phyloP scores from a whole-genome alignment of 2,888 invertebrate genomes.

The Reticulitermes lucifugus region DNA sequence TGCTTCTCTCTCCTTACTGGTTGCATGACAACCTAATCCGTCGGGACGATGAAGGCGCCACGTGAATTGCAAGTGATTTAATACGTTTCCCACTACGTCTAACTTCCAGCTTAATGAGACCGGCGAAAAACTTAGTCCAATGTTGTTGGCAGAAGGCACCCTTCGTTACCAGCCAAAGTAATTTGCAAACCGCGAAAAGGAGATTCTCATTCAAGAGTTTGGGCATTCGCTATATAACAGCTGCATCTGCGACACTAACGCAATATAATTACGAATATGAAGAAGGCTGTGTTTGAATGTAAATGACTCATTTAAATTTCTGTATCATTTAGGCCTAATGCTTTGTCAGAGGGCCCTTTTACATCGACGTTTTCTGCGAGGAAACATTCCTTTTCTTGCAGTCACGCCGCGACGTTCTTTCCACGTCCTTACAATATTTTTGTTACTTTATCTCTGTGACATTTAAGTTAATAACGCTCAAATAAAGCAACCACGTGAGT shows the following conservation, averaged over 20 bases:
- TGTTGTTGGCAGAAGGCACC: no score
- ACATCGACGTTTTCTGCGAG: neutral
- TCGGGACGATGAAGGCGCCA: no score
- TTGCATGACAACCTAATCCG: no score
- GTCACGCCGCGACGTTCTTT: neutral
- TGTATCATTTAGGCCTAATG: neutral
- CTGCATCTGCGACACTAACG: no score
- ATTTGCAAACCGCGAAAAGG: neutral
- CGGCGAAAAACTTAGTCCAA: no score
- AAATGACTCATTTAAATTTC: neutral
- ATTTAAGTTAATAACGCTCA: slow-evolving; percentile 14
- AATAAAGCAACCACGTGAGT: neutral
- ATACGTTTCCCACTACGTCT: no score
- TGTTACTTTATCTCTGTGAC: neutral
- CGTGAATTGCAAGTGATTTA: no score
- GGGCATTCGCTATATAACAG: no score
- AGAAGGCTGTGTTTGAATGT: neutral
- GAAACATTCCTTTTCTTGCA: neutral
- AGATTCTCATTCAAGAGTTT: neutral
- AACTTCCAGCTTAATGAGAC: no score
- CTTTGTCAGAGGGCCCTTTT: neutral
- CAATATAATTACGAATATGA: no score
- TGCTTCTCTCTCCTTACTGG: no score
- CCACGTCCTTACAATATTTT: slow-evolving; percentile 8
- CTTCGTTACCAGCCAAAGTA: neutral